phyloP scores from a whole-genome alignment of 2,888 invertebrate genomes.

The Cheilosia vulpina region DNA sequence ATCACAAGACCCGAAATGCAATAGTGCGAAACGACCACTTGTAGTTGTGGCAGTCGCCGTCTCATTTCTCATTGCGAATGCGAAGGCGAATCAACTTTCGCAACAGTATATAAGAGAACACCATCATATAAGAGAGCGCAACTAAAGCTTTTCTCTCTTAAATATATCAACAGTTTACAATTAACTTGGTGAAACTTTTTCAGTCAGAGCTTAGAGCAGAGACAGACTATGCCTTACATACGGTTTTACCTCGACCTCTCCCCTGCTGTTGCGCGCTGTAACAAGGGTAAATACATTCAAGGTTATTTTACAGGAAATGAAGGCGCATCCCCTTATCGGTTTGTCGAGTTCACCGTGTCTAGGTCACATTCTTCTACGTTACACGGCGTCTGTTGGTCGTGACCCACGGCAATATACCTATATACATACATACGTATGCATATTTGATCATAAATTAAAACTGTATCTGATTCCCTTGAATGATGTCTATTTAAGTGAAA shows the following conservation, averaged over 20 bases:
- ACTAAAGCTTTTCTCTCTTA: conserved; percentile 59
- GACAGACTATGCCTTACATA: conserved; percentile 7
- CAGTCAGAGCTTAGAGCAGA: not conserved
- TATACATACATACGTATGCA: not conserved
- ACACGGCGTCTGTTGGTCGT: conserved; percentile 42
- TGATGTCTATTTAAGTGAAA: too few species aligned
- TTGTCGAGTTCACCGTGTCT: conserved; percentile 67
- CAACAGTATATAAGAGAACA: too few species aligned
- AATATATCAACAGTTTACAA: conserved; percentile 54
- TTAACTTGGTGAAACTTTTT: conserved; percentile 48
- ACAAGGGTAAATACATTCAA: conserved; percentile 62
- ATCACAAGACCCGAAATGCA: too few species aligned
- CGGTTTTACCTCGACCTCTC: conserved; percentile 43
- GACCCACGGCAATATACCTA: conserved; percentile 42
- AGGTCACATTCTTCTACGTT: conserved; percentile 55
- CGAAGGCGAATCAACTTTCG: too few species aligned
- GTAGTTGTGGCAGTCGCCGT: too few species aligned
- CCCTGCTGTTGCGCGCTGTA: conserved; percentile 17
- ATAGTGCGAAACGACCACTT: too few species aligned
- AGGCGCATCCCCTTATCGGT: conserved; percentile 51
- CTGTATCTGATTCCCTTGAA: not conserved
- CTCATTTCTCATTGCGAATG: too few species aligned
- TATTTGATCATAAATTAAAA: conserved; percentile 15
- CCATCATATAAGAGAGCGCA: too few species aligned
- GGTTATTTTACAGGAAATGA: conserved; percentile 52